phyloP scores from a whole-genome alignment of 2,888 invertebrate species.

The Lobophora halterata region DNA sequence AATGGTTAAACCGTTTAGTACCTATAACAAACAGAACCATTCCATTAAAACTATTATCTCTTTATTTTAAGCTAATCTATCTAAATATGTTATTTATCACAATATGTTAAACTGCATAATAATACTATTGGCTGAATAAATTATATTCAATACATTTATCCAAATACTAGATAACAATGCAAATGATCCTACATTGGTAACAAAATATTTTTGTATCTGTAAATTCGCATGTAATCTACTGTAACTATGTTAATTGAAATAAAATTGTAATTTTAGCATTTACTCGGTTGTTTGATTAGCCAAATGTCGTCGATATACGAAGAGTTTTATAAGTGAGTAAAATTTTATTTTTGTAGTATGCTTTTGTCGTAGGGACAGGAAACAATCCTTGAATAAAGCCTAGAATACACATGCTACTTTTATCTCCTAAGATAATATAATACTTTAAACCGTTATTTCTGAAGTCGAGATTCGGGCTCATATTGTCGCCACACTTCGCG shows the following conservation, averaged over 20 bases:
- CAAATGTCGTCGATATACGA: slow-evolving; percentile 35
- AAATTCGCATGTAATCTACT: slow-evolving; percentile 71
- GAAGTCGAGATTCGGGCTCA: too few relatives aligned
- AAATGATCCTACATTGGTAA: slow-evolving; percentile 48
- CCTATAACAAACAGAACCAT: slow-evolving; percentile 48
- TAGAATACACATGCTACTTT: slow-evolving; percentile 27
- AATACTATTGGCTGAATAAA: slow-evolving; percentile 14
- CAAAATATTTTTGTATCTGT: slow-evolving; percentile 73
- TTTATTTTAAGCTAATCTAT: slow-evolving; percentile 42
- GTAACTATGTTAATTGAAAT: slow-evolving; percentile 66
- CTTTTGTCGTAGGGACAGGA: slow-evolving; percentile 72
- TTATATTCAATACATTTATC: slow-evolving; percentile 17
- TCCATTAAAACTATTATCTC: slow-evolving; percentile 46
- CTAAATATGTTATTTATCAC: slow-evolving; percentile 34
- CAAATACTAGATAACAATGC: slow-evolving; percentile 23
- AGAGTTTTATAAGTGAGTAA: slow-evolving; percentile 65
- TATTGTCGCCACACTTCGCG: too few relatives aligned
- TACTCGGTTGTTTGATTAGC: slow-evolving; percentile 39
- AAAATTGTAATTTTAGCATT: slow-evolving; percentile 70
- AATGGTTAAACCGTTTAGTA: slow-evolving; percentile 38
- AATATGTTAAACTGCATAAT: slow-evolving; percentile 16
- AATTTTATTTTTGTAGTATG: slow-evolving; percentile 50
- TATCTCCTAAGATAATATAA: too few relatives aligned
- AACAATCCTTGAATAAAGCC: slow-evolving; percentile 64
- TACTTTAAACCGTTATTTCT: too few relatives aligned